A percentile compares a stretch with the other conserved stretches of the same genome.
Evolutionary conservation across 2,888 invertebrate species (phyloP).

Genomic region (Epirrita christyi): DNA sequence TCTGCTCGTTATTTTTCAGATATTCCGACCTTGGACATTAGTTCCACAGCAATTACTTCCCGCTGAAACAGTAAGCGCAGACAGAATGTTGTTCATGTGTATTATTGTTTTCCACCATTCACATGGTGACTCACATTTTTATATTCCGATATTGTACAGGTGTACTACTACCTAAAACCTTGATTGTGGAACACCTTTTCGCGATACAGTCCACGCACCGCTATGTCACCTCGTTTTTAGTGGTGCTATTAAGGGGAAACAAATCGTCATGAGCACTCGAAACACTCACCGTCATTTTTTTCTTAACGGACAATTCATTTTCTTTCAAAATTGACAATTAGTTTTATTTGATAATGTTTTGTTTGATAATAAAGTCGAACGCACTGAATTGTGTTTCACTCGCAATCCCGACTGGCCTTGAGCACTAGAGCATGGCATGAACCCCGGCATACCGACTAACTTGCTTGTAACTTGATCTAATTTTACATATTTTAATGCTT

Average conservation of each 20-base stretch:
- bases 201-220: constrained; percentile 46
- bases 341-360: constrained; percentile 62
- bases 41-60: constrained; percentile 76
- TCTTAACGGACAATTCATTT: constrained; percentile 59
- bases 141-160: constrained; percentile 55
- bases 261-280: constrained; percentile 63
- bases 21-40: constrained; percentile 83
- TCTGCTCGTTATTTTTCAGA: constrained; percentile 83
- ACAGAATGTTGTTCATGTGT: constrained; percentile 80
- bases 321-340: constrained; percentile 68
- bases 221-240: constrained; percentile 46
- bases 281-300: constrained; percentile 64
- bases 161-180: constrained; percentile 52
- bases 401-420: constrained; percentile 70
- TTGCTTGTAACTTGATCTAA: constrained; percentile 62
- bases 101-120: constrained; percentile 78
- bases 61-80: constrained; percentile 83
- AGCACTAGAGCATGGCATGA: constrained; percentile 81
- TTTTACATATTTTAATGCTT: constrained; percentile 50
- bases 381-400: constrained; percentile 84
- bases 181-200: constrained; percentile 60
- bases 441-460: constrained; percentile 61
- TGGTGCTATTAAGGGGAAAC: constrained; percentile 38
- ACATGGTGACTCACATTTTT: constrained; percentile 66
- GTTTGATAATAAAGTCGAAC: constrained; percentile 77